phyloP scores from a whole-genome alignment of 2,113 vertebrate species.

The Anhinga anhinga region DNA sequence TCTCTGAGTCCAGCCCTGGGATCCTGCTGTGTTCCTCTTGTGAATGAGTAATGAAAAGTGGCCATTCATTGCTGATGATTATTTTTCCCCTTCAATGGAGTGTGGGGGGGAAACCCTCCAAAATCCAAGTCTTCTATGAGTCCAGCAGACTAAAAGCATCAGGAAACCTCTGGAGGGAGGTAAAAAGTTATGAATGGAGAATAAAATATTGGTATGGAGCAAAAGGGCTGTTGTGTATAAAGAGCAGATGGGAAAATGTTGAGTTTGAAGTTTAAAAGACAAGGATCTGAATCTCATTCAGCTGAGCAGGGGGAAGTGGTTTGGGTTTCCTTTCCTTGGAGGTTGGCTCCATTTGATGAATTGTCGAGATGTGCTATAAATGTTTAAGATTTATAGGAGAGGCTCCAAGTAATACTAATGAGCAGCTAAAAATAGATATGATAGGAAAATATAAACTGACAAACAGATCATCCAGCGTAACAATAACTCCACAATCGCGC shows the following conservation, averaged over 20 bases:
- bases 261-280: conserved; percentile 60
- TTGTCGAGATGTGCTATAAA: conserved; percentile 58
- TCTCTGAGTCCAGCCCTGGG: not conserved
- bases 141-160: conserved; percentile 45
- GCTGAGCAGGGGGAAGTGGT: conserved; percentile 55
- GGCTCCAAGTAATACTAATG: conserved; percentile 51
- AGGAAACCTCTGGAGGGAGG: conserved; percentile 55
- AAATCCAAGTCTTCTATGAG: conserved; percentile 39
- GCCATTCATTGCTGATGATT: conserved; percentile 53
- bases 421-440: conserved; percentile 65
- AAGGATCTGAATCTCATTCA: conserved; percentile 54
- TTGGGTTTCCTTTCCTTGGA: conserved; percentile 59
- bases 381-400: conserved; percentile 55
- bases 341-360: conserved; percentile 58
- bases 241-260: conserved; percentile 68
- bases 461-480: conserved; percentile 43
- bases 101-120: not conserved
- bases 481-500: conserved; percentile 46
- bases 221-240: conserved; percentile 46
- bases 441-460: conserved; percentile 58
- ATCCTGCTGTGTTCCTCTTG: conserved; percentile 37
- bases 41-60: conserved; percentile 57
- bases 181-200: conserved; percentile 68
- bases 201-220: conserved; percentile 34
- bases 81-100: conserved; percentile 37